Evolutionary conservation across 2,113 vertebrate genomes (phyloP), one percentile per base, ranked within the genome.

Genomic region (Ahaetulla prasina): DNA sequence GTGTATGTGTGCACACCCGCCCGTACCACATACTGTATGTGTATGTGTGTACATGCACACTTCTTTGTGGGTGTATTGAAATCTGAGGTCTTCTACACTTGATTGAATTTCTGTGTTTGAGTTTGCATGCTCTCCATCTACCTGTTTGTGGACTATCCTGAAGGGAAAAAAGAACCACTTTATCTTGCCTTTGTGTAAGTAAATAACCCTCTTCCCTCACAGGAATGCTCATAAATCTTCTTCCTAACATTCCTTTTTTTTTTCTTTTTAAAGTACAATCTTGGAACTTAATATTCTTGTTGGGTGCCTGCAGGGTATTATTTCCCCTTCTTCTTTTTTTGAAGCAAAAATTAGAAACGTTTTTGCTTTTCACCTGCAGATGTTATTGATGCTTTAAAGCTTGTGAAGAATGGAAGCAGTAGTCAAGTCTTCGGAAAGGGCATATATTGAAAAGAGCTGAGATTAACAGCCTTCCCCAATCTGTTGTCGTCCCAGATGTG

Each of bases 1-100:
- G 68, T 68, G 63, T 35, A 18, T 14, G 0, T 22, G 11, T 50
- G 74, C 7, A 63, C n/a, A 10, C 47, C 47, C 74, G 92, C 43
- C 3, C 0, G 0, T 11, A 30, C n/a, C 0, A 0, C 4, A 45
- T 23, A 55, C 18, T 4, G 4, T 14, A 12, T 54, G 8, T 52
- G 22, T 74, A 30, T 87, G 20, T 91, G n/a, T 52, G 8, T 39
- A 9, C 6, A 1, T 39, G 68, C 35, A 80, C 68, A 80, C 18
- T 80, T 80, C 35, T 35, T 80, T 39, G 68, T 39, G 68, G 35
- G 14, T 80, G 8, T 35, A 74, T 74, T 16, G 3, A 39, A 80
- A 39, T 8, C 3, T 80, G 7, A n/a, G n/a, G 20, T 18, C 18
- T 80, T 9, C 74, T 22, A 22, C 74, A 22, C 74, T 80, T 20